Evolutionary conservation across 2,113 vertebrate genomes (phyloP), one percentile per base, ranked within the genome.

Genomic region (Coptodon bakossiorum): DNA sequence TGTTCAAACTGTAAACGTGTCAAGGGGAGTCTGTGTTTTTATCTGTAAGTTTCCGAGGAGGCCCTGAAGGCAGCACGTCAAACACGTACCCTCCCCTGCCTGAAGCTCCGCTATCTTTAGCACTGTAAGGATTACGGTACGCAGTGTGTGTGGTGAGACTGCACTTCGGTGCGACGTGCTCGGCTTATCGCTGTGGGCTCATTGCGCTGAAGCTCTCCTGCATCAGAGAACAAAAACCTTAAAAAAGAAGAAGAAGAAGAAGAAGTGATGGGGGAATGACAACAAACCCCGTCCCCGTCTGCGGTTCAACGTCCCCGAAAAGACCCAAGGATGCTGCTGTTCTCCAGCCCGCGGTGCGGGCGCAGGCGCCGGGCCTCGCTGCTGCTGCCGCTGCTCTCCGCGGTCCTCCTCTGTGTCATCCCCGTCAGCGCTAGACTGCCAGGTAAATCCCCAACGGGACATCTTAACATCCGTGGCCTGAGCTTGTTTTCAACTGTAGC

Each of bases 101-200:
- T 12, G 84, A 79, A 82, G 85, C 93, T 82, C 93, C 91, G 85
- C 94, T 96, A 94, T 96, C 94, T 95, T 95, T 93, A 95, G 92
- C 94, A 0, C 56, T 3, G 83, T 87, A 22, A 88, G 91, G 95
- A 95, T 95, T 93, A 96, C 87, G 3, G 83, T 71, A 82, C 82
- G 88, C 93, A 88, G 57, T 88, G 89, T 48, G 22, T 59, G 86
- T 31, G 82, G 34, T 86, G 54, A 6, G 83, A 71, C 92, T 24
- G 89, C 86, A 22, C 38, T 48, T 36, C 36, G 52, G 54, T 38
- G 48, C 45, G 7, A 85, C 73, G 66, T 81, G 83, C n/a, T 40
- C 68, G 10, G 22, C 17, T 68, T 24, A 80, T 43, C 40, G 13
- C 61, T 38, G 38, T 24, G 40, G 17, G 4, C 24, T 19, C 54